Conservation (phyloP, 2,888 invertebrate genomes). For the Dusona sp. region DNA sequence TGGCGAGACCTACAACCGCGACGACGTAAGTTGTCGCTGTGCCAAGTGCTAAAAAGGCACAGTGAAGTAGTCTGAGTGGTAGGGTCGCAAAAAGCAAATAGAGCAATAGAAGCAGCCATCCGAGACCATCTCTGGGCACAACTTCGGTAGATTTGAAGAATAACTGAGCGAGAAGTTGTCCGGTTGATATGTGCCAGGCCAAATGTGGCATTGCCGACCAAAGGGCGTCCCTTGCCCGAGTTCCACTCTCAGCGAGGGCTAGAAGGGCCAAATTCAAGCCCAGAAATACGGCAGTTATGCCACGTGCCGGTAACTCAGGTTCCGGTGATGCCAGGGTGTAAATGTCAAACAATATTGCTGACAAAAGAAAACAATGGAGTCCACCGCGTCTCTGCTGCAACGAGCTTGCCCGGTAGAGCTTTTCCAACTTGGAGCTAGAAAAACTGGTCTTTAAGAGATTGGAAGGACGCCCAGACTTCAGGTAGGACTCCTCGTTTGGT, state of each 20-base stretch:
- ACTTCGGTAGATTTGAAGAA: constrained; percentile 87
- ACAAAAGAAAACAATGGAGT: constrained; percentile 89
- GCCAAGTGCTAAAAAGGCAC: constrained; percentile 87
- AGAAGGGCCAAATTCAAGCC: constrained; percentile 81
- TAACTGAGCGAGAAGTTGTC: constrained; percentile 88
- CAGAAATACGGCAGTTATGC: constrained; percentile 81
- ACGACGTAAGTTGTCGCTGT: constrained; percentile 88
- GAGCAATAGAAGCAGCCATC: constrained; percentile 90
- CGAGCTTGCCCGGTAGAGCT: constrained; percentile 90
- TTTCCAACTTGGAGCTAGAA: constrained; percentile 88
- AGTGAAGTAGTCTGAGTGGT: constrained; percentile 89
- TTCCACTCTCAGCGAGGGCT: constrained; percentile 81
- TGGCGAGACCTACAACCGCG: constrained; percentile 87
- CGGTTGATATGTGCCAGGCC: constrained; percentile 88
- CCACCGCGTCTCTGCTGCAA: constrained; percentile 90
- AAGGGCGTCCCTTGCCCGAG: constrained; percentile 80
- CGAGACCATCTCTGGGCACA: constrained; percentile 88
- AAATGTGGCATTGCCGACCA: constrained; percentile 88
- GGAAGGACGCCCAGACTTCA: constrained; percentile 82
- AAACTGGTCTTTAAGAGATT: constrained; percentile 85
- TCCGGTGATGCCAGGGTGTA: constrained; percentile 87
- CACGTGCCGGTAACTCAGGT: constrained; percentile 78
- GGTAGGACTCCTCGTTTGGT: constrained; percentile 83
- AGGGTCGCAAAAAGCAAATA: constrained; percentile 91
- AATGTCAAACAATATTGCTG: constrained; percentile 88